These are phyloP conservation scores for Drosophila sucinea DNA, from an alignment of 1,140 invertebrate genomes.

Conservation along the genomic window DNA sequence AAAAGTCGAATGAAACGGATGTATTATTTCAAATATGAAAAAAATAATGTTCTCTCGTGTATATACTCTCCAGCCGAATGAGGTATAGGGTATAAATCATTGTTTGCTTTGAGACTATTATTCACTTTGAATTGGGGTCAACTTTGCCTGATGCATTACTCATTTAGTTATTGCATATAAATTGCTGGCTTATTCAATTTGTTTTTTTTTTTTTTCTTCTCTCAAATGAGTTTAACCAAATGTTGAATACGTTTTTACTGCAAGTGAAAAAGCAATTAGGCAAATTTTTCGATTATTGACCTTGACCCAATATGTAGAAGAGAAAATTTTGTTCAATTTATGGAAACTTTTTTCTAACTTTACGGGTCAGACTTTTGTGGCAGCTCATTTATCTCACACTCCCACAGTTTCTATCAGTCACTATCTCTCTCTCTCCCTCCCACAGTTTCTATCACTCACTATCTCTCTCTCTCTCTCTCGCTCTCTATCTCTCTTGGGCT, in stretches of 20 bases:
- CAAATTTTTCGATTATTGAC: neutral
- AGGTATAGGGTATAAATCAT: neutral
- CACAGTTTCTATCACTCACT: slow-evolving; percentile 6
- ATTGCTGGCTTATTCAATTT: neutral
- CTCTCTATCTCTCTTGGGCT: neutral
- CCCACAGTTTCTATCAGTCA: slow-evolving; percentile 3
- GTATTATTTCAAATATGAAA: too few relatives aligned
- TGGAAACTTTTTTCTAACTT: slow-evolving; percentile 55
- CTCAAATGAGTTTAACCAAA: neutral
- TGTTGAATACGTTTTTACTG: neutral
- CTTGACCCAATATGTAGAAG: slow-evolving; percentile 10
- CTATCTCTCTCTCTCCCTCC: slow-evolving; percentile 11
- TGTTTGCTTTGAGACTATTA: neutral
- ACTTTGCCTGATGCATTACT: neutral
- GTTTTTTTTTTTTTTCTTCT: too few relatives aligned
- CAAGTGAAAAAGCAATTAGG: neutral
- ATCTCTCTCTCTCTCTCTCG: neutral
- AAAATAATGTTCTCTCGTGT: too few relatives aligned
- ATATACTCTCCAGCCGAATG: neutral
- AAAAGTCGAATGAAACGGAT: too few relatives aligned
- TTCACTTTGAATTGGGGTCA: neutral
- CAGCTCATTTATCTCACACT: slow-evolving; percentile 61
- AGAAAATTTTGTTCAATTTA: slow-evolving; percentile 35
- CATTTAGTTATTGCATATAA: neutral
- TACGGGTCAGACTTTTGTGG: slow-evolving; percentile 25